Conservation (phyloP, 2,797 vertebrate genomes). For the Ambastaia sidthimunki region DNA sequence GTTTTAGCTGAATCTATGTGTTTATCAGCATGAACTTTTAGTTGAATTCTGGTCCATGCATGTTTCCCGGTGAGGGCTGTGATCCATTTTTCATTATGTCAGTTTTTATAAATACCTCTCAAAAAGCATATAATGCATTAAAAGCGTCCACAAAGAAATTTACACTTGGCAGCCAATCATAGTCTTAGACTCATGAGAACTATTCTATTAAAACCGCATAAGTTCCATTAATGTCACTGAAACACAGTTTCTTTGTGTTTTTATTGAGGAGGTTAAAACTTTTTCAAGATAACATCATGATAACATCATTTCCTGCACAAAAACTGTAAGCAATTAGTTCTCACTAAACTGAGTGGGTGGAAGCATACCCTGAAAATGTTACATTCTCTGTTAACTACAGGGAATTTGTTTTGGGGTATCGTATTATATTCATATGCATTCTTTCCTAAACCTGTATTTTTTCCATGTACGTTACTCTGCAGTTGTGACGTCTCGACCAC, state of each 20-base stretch:
- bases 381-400: neutral
- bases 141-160: too few species aligned
- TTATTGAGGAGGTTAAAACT: neutral
- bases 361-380: neutral
- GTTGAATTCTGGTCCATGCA: neutral
- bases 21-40: neutral
- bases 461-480: conserved; percentile 52
- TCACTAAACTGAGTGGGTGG: neutral
- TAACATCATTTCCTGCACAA: neutral
- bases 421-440: neutral
- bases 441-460: neutral
- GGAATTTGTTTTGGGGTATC: neutral
- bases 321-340: neutral
- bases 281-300: too few species aligned
- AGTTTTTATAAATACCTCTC: too few species aligned
- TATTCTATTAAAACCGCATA: too few species aligned
- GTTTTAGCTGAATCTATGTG: too few species aligned
- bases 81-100: too few species aligned
- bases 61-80: conserved; percentile 14
- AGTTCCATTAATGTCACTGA: neutral
- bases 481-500: conserved; percentile 81
- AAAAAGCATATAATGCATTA: too few species aligned
- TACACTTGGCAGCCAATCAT: too few species aligned
- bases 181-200: too few species aligned
- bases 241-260: neutral